Evolutionary conservation across 1,140 invertebrate genomes (phyloP).

Genomic region (Coboldia fuscipes): DNA sequence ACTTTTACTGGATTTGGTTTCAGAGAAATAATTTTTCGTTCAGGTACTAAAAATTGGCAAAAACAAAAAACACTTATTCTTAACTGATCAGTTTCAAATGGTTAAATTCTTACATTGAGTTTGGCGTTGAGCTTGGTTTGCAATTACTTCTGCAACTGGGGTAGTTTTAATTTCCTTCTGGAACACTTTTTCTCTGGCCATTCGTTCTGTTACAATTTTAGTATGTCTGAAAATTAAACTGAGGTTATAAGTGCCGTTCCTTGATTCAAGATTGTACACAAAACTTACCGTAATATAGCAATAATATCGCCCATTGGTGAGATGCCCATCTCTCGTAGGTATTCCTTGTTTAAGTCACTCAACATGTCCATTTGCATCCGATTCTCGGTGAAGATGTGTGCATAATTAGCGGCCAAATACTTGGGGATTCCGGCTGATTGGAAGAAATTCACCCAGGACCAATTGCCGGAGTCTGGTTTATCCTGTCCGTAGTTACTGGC

Average conservation of each 20-base stretch:
- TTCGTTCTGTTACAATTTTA: constrained; percentile 44
- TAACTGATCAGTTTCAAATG: constrained; percentile 4
- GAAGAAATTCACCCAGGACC: constrained; percentile 70
- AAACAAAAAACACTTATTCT: no score
- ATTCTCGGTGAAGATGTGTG: constrained; percentile 61
- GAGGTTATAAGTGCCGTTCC: neutral
- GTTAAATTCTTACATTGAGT: constrained; percentile 8
- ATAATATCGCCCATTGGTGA: constrained; percentile 65
- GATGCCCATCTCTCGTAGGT: constrained; percentile 64
- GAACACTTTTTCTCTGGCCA: constrained; percentile 29
- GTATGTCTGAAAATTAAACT: constrained; percentile 34
- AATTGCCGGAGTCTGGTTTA: no score
- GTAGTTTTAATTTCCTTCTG: constrained; percentile 18
- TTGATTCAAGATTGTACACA: neutral
- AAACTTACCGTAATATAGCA: constrained; percentile 37
- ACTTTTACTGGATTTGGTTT: no score
- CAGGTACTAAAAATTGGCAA: no score
- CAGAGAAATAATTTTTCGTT: no score
- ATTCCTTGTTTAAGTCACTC: constrained; percentile 59
- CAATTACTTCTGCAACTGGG: constrained; percentile 21
- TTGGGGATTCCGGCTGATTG: constrained; percentile 51
- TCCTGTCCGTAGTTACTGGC: no score
- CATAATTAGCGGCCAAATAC: constrained; percentile 51
- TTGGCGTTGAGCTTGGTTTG: constrained; percentile 3
- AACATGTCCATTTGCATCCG: constrained; percentile 63